Evolutionary conservation across 2,797 vertebrate species (phyloP).

Genomic region (Chanos chanos): DNA sequence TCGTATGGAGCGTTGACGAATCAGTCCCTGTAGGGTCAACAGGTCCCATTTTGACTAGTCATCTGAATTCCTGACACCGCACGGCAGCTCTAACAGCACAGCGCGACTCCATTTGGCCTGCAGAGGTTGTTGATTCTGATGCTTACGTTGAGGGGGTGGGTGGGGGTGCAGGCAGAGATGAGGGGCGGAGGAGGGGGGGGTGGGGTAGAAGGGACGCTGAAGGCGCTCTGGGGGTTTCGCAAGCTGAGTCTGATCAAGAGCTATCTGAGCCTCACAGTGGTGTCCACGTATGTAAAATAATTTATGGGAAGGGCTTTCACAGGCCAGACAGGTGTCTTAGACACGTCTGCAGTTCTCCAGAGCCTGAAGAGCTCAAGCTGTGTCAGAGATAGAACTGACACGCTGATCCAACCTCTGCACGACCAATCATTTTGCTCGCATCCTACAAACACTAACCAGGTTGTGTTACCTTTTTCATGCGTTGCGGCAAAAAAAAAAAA

Average conservation of each 20-base stretch:
- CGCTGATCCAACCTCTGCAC: conserved; percentile 45
- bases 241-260: conserved; percentile 53
- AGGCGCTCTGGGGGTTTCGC: conserved; percentile 42
- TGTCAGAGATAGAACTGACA: conserved; percentile 55
- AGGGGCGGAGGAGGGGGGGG: too few relatives aligned
- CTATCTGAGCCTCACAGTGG: conserved; percentile 56
- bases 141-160: conserved; percentile 43
- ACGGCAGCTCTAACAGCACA: conserved; percentile 37
- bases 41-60: conserved; percentile 56
- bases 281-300: conserved; percentile 60
- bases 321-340: conserved; percentile 54
- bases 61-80: conserved; percentile 47
- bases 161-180: too few relatives aligned
- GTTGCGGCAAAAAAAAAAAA: too few relatives aligned
- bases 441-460: conserved; percentile 54
- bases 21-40: conserved; percentile 47
- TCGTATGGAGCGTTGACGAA: too few relatives aligned
- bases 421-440: conserved; percentile 20
- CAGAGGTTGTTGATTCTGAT: conserved; percentile 53
- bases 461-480: conserved; percentile 52
- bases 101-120: conserved; percentile 35
- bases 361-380: conserved; percentile 56
- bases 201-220: conserved; percentile 37
- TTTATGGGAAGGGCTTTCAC: conserved; percentile 58
- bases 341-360: conserved; percentile 42